These are phyloP conservation scores for Peromyscus attwateri DNA, from an alignment of 2,797 vertebrate genomes.

Conservation along the genomic window DNA sequence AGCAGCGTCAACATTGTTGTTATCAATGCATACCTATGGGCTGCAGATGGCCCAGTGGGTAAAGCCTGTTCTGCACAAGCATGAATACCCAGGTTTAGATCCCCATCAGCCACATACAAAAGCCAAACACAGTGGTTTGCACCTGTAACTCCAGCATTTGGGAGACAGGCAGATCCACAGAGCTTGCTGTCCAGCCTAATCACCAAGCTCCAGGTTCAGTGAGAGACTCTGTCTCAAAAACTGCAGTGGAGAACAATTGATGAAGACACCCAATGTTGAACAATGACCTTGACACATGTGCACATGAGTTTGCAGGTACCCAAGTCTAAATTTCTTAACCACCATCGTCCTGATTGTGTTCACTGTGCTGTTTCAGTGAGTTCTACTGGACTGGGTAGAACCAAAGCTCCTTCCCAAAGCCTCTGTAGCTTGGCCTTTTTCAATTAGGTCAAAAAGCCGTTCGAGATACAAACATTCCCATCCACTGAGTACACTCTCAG, in stretches of 20 bases:
- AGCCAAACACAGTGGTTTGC: neutral
- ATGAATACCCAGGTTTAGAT: neutral
- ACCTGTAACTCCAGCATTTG: neutral
- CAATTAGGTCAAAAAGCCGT: slow-evolving; percentile 28
- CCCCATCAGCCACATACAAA: neutral
- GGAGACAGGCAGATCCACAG: neutral
- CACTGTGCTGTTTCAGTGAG: neutral
- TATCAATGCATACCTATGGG: neutral
- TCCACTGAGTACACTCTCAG: neutral
- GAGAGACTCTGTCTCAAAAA: neutral
- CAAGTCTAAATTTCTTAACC: neutral
- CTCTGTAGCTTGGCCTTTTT: neutral
- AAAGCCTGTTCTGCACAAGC: neutral
- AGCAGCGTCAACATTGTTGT: neutral
- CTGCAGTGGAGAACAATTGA: neutral
- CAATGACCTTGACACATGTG: neutral
- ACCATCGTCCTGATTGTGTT: neutral
- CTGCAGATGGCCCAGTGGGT: neutral
- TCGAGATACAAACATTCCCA: too few relatives aligned
- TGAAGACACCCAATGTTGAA: neutral
- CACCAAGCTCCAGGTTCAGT: neutral
- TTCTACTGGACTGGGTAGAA: slow-evolving; percentile 4
- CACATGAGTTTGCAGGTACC: neutral
- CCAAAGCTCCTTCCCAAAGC: neutral
- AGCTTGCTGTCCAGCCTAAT: neutral